Conservation (phyloP, 2,888 invertebrate genomes). For the Machimus rusticus region DNA sequence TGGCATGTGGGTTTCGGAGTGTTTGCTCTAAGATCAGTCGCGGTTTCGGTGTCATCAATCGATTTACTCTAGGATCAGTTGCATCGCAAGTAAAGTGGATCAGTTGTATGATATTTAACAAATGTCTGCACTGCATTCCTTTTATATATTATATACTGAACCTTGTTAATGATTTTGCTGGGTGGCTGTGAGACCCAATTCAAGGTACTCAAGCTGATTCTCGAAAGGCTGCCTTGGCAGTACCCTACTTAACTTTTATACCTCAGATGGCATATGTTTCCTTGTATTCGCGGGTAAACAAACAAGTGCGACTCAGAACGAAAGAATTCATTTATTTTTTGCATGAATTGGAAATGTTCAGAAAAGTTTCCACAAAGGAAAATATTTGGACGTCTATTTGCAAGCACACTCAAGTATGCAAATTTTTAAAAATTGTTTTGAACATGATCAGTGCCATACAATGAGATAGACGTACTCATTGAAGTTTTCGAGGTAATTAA, state of each 20-base stretch:
- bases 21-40: constrained; percentile 9
- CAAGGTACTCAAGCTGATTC: not conserved
- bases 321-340: not conserved
- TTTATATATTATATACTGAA: not conserved
- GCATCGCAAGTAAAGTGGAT: not conserved
- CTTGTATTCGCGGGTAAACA: not conserved
- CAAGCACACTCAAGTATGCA: not conserved
- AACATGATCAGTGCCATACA: not conserved
- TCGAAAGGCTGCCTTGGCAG: not conserved
- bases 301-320: not conserved
- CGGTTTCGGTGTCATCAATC: not conserved
- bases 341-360: not conserved
- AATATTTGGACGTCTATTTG: not conserved
- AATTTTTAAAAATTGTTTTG: not conserved
- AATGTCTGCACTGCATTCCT: not conserved
- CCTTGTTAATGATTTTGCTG: not conserved
- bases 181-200: not conserved
- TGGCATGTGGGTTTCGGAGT: not conserved
- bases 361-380: not conserved
- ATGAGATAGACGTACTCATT: not conserved
- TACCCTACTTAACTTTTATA: not conserved
- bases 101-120: not conserved
- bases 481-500: not conserved
- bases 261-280: not conserved
- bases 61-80: not conserved